Conservation (phyloP, 2,888 invertebrate species). For the Hirtodrosophila confusa region DNA sequence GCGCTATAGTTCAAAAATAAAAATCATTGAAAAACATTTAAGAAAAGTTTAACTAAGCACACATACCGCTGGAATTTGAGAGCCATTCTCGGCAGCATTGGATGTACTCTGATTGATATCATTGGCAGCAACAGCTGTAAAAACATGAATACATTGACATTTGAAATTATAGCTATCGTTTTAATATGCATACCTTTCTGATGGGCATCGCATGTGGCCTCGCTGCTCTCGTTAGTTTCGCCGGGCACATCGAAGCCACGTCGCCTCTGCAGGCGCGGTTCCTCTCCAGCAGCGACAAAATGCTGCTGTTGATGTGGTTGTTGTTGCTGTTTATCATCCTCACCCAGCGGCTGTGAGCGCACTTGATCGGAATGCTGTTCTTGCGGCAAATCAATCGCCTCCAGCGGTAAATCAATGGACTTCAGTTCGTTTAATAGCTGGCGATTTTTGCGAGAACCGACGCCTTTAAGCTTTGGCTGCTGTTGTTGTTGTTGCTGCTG, state of each 20-base stretch:
- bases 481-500: slow-evolving; percentile 38
- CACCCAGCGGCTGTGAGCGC: slow-evolving; percentile 85
- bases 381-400: slow-evolving; percentile 60
- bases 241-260: slow-evolving; percentile 69
- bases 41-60: neutral
- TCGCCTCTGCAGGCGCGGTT: slow-evolving; percentile 74
- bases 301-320: slow-evolving; percentile 47
- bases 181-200: slow-evolving; percentile 43
- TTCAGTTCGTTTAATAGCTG: slow-evolving; percentile 81
- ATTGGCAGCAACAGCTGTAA: slow-evolving; percentile 21
- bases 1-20: slow-evolving; percentile 35
- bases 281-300: slow-evolving; percentile 62
- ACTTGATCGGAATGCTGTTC: slow-evolving; percentile 78
- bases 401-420: slow-evolving; percentile 71
- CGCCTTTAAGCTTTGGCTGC: slow-evolving; percentile 75
- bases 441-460: slow-evolving; percentile 83
- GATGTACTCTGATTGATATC: slow-evolving; percentile 44
- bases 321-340: slow-evolving; percentile 77
- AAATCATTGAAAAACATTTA: neutral
- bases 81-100: slow-evolving; percentile 31
- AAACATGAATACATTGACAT: neutral
- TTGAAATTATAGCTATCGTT: neutral
- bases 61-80: slow-evolving; percentile 53
- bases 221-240: slow-evolving; percentile 35
- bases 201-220: slow-evolving; percentile 32